Evolutionary conservation across 1,140 invertebrate species (phyloP).

Genomic region (Caenorhabditis elegans): DNA sequence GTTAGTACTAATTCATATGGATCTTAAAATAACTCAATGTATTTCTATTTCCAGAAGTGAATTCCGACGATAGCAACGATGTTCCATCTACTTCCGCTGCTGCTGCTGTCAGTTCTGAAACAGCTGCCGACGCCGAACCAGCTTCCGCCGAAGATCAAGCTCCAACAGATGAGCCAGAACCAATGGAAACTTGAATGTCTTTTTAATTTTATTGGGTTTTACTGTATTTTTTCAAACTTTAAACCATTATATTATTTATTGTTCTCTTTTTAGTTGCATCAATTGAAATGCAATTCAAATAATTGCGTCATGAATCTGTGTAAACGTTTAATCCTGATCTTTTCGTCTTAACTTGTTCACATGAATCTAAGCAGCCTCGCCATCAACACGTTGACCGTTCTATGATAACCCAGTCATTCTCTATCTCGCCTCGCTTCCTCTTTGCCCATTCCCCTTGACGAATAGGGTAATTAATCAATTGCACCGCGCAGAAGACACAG

Average conservation of each 20-base stretch:
- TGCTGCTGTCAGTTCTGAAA: not conserved
- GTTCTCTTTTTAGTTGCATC: not conserved
- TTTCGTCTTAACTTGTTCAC: not conserved
- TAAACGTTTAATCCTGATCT: slow-evolving; percentile 10
- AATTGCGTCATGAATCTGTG: too few species aligned
- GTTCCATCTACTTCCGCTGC: too few species aligned
- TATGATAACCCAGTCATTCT: not conserved
- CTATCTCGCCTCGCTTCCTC: not conserved
- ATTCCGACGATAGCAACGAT: not conserved
- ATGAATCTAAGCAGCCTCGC: not conserved
- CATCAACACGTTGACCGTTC: not conserved
- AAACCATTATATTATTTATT: too few species aligned
- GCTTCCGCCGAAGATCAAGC: too few species aligned
- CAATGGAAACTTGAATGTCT: not conserved
- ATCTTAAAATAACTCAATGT: too few species aligned
- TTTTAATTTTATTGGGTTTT: too few species aligned
- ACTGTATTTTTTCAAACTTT: too few species aligned
- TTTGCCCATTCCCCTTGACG: not conserved
- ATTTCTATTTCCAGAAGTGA: not conserved
- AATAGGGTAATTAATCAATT: not conserved
- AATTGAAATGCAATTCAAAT: too few species aligned
- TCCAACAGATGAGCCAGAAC: not conserved
- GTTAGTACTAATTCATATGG: not conserved
- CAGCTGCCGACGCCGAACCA: not conserved
- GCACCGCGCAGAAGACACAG: not conserved